These are phyloP conservation scores for Myanophis thanlyinensis DNA, from an alignment of 2,113 vertebrate genomes.

Conservation along the genomic window DNA sequence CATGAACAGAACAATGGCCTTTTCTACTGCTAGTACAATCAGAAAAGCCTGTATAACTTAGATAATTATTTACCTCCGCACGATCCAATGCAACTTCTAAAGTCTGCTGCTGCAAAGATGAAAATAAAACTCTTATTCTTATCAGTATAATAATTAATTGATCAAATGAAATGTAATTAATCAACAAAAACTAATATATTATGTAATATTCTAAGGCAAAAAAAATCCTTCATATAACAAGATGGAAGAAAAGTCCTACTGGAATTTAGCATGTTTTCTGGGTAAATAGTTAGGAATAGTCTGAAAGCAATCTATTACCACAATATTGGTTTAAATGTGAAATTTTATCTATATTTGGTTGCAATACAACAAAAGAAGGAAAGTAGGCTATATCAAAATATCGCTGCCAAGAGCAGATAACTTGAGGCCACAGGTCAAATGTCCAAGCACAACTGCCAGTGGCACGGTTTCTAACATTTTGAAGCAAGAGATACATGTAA, in stretches of 20 bases:
- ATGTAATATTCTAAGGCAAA: not conserved
- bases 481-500: not conserved
- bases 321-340: not conserved
- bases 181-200: not conserved
- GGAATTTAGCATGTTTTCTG: not conserved
- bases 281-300: not conserved
- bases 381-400: not conserved
- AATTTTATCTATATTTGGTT: not conserved
- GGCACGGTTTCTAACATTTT: not conserved
- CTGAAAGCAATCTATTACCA: not conserved
- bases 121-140: conserved; percentile 38
- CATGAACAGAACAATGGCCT: not conserved
- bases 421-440: not conserved
- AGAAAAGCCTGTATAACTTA: not conserved
- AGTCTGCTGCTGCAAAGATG: conserved; percentile 86
- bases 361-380: conserved; percentile 5
- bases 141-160: not conserved
- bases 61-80: conserved; percentile 85
- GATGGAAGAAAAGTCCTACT: not conserved
- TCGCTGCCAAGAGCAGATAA: not conserved
- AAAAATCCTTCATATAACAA: not conserved
- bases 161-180: not conserved
- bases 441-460: not conserved
- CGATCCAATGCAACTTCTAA: conserved; percentile 98
- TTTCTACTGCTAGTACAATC: not conserved